phyloP scores from a whole-genome alignment of 2,113 vertebrate species.

The Lepus americanus region DNA sequence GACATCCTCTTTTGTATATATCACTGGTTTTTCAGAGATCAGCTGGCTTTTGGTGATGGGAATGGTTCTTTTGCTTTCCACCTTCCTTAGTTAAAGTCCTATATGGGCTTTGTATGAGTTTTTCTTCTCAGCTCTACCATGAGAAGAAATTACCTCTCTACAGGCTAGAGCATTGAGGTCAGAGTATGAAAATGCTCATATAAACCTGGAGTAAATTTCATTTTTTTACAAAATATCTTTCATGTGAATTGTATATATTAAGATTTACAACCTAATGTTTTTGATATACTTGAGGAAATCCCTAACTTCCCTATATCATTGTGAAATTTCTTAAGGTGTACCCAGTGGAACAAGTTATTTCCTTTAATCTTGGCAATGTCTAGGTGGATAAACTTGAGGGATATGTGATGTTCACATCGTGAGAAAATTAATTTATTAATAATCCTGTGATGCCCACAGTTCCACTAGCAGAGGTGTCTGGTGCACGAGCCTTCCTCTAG shows the following conservation, averaged over 20 bases:
- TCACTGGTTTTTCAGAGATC: background rate
- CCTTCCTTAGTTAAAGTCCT: constrained; percentile 28
- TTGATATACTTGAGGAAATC: constrained; percentile 24
- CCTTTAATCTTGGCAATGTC: constrained; percentile 52
- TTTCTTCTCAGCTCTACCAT: background rate
- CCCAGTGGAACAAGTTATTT: constrained; percentile 44
- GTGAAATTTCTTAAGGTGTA: constrained; percentile 45
- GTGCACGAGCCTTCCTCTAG: background rate
- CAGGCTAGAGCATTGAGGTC: background rate
- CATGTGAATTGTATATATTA: background rate
- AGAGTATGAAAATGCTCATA: background rate
- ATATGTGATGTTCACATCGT: constrained; percentile 22
- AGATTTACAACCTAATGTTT: background rate
- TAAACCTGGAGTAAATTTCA: constrained; percentile 2
- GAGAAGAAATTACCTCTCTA: constrained; percentile 35
- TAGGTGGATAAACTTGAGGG: constrained; percentile 39
- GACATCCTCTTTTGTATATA: background rate
- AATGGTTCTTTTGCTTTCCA: background rate
- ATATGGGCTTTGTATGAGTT: constrained; percentile 16
- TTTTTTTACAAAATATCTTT: background rate
- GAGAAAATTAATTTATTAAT: constrained; percentile 61
- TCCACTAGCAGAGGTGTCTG: constrained; percentile 42
- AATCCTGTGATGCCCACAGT: constrained; percentile 15
- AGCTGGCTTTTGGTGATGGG: constrained; percentile 3
- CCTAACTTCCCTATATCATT: background rate